Conservation (phyloP, 2,113 vertebrate species). For the Phrynosoma platyrhinos region DNA sequence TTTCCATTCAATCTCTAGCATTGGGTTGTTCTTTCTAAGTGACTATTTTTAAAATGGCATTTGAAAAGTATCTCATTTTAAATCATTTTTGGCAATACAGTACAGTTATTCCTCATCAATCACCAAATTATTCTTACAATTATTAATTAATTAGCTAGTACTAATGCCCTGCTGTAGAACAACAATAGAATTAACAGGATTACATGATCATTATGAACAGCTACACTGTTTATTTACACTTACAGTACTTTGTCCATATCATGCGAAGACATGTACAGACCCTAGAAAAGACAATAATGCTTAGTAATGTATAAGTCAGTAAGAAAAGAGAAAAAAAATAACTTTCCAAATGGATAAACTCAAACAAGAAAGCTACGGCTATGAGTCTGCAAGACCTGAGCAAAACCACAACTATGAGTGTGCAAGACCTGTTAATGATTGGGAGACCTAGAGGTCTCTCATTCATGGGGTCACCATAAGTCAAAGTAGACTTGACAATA, state of each 20-base stretch:
- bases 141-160: conserved; percentile 44
- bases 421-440: too few relatives aligned
- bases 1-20: conserved; percentile 25
- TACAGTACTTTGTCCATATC: conserved; percentile 10
- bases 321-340: too few relatives aligned
- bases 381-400: too few relatives aligned
- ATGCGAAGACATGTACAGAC: conserved; percentile 42
- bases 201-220: conserved; percentile 61
- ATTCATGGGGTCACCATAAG: too few relatives aligned
- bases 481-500: too few relatives aligned
- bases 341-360: too few relatives aligned
- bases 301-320: too few relatives aligned
- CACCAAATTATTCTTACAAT: conserved; percentile 49
- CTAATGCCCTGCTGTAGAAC: conserved; percentile 53
- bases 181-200: conserved; percentile 59
- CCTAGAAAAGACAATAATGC: neutral
- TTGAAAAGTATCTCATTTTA: conserved; percentile 53
- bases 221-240: conserved; percentile 48
- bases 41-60: conserved; percentile 19
- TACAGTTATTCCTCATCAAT: conserved; percentile 64
- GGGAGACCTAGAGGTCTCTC: too few relatives aligned
- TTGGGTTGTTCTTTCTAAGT: conserved; percentile 25
- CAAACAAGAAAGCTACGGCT: too few relatives aligned
- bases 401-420: too few relatives aligned
- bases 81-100: conserved; percentile 59